Evolutionary conservation across 2,888 invertebrate species (phyloP).

Genomic region (Melanargia galathea): DNA sequence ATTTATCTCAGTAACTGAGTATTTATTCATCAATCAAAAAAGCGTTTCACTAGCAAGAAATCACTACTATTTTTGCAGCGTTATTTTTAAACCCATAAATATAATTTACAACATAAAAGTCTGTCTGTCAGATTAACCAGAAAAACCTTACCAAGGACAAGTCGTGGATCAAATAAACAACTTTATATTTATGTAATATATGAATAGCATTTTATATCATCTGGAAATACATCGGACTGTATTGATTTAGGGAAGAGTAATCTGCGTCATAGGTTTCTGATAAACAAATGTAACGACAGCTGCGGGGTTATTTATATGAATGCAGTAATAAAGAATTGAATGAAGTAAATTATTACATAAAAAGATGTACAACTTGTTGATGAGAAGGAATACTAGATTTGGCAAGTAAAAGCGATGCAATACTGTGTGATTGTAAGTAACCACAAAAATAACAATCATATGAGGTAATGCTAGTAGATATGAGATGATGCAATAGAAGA

Average conservation of each 20-base stretch:
- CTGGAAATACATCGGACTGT: constrained; percentile 59
- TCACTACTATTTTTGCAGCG: constrained; percentile 56
- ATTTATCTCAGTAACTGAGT: constrained; percentile 3
- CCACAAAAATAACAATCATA: too few relatives aligned
- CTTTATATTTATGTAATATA: constrained; percentile 42
- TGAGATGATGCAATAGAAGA: background rate
- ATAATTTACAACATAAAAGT: constrained; percentile 59
- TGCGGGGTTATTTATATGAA: background rate
- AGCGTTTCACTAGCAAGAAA: constrained; percentile 59
- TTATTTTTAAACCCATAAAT: constrained; percentile 47
- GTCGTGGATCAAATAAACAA: constrained; percentile 59
- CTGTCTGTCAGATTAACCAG: constrained; percentile 44
- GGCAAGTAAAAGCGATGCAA: too few relatives aligned
- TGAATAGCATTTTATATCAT: constrained; percentile 58
- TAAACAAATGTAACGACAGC: constrained; percentile 8
- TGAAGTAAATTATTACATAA: too few relatives aligned
- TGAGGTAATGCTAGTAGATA: background rate
- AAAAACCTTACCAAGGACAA: constrained; percentile 68
- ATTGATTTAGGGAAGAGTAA: constrained; percentile 42
- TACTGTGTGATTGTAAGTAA: too few relatives aligned
- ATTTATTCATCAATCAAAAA: constrained; percentile 16
- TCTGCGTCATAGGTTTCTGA: constrained; percentile 41
- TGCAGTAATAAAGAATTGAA: too few relatives aligned
- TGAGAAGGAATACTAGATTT: too few relatives aligned
- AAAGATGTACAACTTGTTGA: too few relatives aligned